Percentiles rank a stretch among this genome's conserved stretches.
Conservation (phyloP, 1,140 invertebrate species). For the Drosophila equinoxialis region DNA sequence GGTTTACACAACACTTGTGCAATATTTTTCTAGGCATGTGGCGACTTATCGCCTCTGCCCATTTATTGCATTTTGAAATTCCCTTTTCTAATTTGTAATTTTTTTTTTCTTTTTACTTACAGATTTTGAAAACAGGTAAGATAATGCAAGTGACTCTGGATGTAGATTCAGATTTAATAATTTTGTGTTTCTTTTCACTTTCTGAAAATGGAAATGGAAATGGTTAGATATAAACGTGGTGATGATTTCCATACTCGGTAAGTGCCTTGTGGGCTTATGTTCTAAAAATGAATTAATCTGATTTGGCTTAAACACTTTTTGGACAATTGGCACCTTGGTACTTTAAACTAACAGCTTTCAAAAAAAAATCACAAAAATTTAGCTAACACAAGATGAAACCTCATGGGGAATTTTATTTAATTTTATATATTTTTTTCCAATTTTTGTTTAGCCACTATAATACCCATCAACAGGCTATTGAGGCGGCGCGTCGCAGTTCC, state of each 20-base stretch:
- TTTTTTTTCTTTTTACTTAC: slow-evolving; percentile 21
- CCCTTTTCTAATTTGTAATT: slow-evolving; percentile 17
- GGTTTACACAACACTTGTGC: slow-evolving; percentile 59
- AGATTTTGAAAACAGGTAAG: slow-evolving; percentile 68
- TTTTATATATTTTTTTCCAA: too few species aligned
- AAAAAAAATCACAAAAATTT: neutral
- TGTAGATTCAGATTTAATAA: neutral
- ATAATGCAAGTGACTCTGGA: neutral
- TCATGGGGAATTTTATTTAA: neutral
- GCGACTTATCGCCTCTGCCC: slow-evolving; percentile 29
- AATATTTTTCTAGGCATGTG: slow-evolving; percentile 40
- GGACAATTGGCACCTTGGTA: slow-evolving; percentile 59
- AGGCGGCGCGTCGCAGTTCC: slow-evolving; percentile 61
- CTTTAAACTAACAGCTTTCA: slow-evolving; percentile 16
- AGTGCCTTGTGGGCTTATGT: slow-evolving; percentile 61
- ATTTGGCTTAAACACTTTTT: slow-evolving; percentile 32
- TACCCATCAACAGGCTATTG: slow-evolving; percentile 68
- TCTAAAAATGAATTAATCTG: slow-evolving; percentile 37
- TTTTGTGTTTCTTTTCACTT: slow-evolving; percentile 7
- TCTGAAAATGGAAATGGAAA: neutral
- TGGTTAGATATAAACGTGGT: slow-evolving; percentile 45
- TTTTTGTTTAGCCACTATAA: slow-evolving; percentile 57
- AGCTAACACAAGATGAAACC: neutral
- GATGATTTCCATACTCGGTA: slow-evolving; percentile 62
- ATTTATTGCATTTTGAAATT: slow-evolving; percentile 15